phyloP scores from a whole-genome alignment of 2,797 vertebrate species.

The Saxicola maurus region DNA sequence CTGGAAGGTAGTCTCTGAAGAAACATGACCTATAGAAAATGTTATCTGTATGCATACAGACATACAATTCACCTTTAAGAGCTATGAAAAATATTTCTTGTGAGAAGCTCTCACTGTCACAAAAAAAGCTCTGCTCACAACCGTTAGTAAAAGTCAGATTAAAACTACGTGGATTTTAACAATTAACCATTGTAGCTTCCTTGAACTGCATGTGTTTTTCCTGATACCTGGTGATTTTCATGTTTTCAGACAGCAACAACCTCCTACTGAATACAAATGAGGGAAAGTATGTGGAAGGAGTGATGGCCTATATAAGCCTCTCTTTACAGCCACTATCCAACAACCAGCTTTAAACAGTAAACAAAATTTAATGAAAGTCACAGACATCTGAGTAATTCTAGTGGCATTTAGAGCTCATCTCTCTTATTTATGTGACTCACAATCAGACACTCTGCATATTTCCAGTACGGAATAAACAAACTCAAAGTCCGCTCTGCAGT shows the following conservation, averaged over 20 bases:
- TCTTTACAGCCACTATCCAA: constrained; percentile 8
- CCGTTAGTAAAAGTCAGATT: not conserved
- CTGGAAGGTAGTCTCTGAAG: not conserved
- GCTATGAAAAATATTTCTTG: not conserved
- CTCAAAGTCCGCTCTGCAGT: constrained; percentile 24
- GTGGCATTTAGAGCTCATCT: constrained; percentile 42
- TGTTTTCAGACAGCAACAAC: not conserved
- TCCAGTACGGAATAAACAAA: constrained; percentile 59
- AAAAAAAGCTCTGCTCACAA: not conserved
- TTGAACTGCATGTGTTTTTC: not conserved
- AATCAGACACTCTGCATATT: constrained; percentile 16
- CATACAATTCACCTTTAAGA: not conserved
- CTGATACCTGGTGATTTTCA: not conserved
- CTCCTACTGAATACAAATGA: not conserved
- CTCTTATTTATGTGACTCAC: constrained; percentile 66
- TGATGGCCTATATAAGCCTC: constrained; percentile 25
- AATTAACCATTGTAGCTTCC: not conserved
- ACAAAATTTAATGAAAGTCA: constrained; percentile 62
- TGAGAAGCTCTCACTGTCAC: not conserved
- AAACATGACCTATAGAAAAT: not conserved
- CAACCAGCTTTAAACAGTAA: constrained; percentile 49
- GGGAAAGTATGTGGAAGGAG: not conserved
- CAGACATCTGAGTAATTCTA: constrained; percentile 66
- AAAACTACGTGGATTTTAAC: not conserved
- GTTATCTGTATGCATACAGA: not conserved